Evolutionary conservation across 2,888 invertebrate species (phyloP).

Genomic region (Altica lythri): DNA sequence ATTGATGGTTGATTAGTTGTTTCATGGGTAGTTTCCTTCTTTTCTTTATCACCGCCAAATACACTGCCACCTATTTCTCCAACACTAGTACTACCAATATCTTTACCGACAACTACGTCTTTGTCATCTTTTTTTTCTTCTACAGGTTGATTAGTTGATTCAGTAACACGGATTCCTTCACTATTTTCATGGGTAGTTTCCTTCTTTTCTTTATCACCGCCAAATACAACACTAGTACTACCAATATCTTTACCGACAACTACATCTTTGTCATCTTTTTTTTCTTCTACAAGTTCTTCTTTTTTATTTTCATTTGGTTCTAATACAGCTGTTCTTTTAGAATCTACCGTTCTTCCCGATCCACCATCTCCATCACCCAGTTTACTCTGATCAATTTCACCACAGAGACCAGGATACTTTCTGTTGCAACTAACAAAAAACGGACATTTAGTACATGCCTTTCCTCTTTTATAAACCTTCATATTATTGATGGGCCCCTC

Average conservation of each 20-base stretch:
- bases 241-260: background rate
- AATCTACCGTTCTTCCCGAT: background rate
- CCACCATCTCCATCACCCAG: slow-evolving; percentile 3
- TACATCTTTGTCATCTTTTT: background rate
- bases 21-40: slow-evolving; percentile 7
- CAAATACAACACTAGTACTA: too few species aligned
- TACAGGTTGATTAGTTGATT: too few species aligned
- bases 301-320: background rate
- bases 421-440: background rate
- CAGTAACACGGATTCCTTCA: too few species aligned
- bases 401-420: slow-evolving; percentile 13
- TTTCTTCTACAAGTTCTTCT: background rate
- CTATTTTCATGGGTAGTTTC: too few species aligned
- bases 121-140: background rate
- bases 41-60: background rate
- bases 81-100: background rate
- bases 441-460: slow-evolving; percentile 1
- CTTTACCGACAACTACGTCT: background rate
- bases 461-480: slow-evolving; percentile 7
- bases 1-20: too few species aligned
- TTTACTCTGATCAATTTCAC: slow-evolving; percentile 5
- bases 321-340: background rate
- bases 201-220: too few species aligned
- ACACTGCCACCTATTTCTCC: background rate
- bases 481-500: background rate